A percentile compares a stretch with the other conserved stretches of the same genome.
Evolutionary conservation across 2,888 invertebrate genomes (phyloP).

Genomic region (Leucophenga maculata): DNA sequence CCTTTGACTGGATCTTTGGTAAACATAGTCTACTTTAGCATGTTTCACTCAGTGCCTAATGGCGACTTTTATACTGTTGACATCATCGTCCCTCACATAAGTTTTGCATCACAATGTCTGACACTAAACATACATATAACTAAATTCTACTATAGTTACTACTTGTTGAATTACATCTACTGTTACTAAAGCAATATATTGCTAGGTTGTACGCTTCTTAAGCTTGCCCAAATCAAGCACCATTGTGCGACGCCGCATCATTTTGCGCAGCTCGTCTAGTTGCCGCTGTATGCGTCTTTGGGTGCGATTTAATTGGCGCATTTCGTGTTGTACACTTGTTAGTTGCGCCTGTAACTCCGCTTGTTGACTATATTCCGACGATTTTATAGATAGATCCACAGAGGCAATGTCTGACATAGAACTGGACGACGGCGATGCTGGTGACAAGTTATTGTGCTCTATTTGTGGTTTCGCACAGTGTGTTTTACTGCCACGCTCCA

Average conservation of each 20-base stretch:
- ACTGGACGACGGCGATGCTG: conserved; percentile 1
- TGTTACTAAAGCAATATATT: too few species aligned
- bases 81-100: too few species aligned
- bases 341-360: neutral
- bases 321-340: neutral
- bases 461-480: neutral
- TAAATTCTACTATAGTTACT: too few species aligned
- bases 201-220: neutral
- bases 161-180: too few species aligned
- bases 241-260: conserved; percentile 15
- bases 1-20: too few species aligned
- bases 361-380: conserved; percentile 7
- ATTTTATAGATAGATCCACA: neutral
- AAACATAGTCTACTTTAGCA: too few species aligned
- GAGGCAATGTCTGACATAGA: conserved; percentile 1
- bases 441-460: neutral
- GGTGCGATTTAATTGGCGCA: neutral
- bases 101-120: too few species aligned
- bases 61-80: too few species aligned
- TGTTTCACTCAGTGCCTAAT: too few species aligned
- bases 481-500: neutral
- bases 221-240: neutral
- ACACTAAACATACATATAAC: too few species aligned
- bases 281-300: conserved; percentile 8
- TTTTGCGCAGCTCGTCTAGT: conserved; percentile 2